Evolutionary conservation across 2,113 vertebrate species (phyloP), one percentile per base, ranked within the genome.

Genomic region (Xyrauchen texanus): DNA sequence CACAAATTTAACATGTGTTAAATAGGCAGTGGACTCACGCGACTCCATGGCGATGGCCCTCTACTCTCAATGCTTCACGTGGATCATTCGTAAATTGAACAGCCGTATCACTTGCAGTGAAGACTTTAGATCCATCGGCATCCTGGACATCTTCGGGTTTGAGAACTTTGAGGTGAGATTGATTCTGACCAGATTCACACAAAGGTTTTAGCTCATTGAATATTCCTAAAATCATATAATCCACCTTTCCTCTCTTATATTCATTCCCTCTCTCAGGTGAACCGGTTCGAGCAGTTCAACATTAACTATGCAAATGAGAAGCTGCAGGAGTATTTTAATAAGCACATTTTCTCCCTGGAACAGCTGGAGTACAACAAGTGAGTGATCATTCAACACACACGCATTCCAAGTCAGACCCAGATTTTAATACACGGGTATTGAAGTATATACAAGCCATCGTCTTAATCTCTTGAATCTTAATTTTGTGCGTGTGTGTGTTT

Each of bases 281-380:
- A 99, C 87, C 96, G 90, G 88, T 99, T 99, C 69, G 98, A 99
- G 86, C 98, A 99, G 90, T 98, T 99, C 92, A 99, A 95, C 88
- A 99, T 99, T 88, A 99, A 99, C 93, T 99, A 99, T 92, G 98
- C 98, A 89, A 99, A 99, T 51, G 98, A 99, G 90, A 99, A 99
- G 82, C 97, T 99, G 62, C 98, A 99, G 91, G 97, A 99, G 72
- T 99, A 99, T 89, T 99, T 99, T 86, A 99, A 99, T 88, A 99
- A 98, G 82, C 98, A 99, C 88, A 99, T 99, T 62, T 99, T 99
- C 93, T 99, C 97, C 34, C 92, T 99, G 90, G 98, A 99, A 84
- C 97, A 99, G 57, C 93, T 98, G 53, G 97, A 99, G 86, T 99
- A 99, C 76, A 98, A 96, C 92, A 98, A 95, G 98, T 99, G 81